Evolutionary conservation across 2,888 invertebrate genomes (phyloP), one percentile per base, ranked within the genome.

Genomic region (Proisotoma minuta): DNA sequence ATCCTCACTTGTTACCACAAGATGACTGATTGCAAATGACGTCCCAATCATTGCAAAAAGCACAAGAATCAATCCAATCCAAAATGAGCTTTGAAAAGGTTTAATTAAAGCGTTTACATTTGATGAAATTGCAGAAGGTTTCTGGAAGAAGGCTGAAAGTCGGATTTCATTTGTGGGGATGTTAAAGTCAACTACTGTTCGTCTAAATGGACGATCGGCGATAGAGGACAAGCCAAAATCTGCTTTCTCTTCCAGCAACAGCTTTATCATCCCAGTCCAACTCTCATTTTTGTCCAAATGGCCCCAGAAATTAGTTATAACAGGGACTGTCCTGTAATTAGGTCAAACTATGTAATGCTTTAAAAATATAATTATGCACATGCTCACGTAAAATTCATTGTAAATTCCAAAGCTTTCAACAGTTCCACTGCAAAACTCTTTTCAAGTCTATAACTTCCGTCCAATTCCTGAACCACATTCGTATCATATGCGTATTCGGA

Each of bases 181-280:
- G 52, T 69, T 69, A 26, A 66, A 69, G 49, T 69, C 64, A 0
- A 69, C 61, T 2, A 58, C 66, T 2, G 23, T 40, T 40, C 65
- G 40, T n/a, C 69, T 56, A 47, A 66, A 69, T 12, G 64, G 59
- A 2, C 60, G 34, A 39, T 61, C 63, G 8, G 69, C 54, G 1
- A 60, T 56, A 0, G 66, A 66, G 50, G 63, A 63, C 15, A 69
- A 56, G 15, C 65, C 66, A 10, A 69, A 18, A 51, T 67, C 67
- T 1, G 59, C 63, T 28, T 61, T 23, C 15, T 57, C 53, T 12
- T 57, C 20, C 1, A 69, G 27, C 1, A 69, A 57, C 5, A 62
- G 40, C 2, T 53, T 24, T 28, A 69, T 69, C 67, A 67, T 67
- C 12, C 69, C 69, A 5, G n/a, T 39, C 69, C 69, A 67, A 12